Base-by-base conservation (phyloP, 2,797 vertebrate genomes). In the Cacajao melanocephalus region DNA sequence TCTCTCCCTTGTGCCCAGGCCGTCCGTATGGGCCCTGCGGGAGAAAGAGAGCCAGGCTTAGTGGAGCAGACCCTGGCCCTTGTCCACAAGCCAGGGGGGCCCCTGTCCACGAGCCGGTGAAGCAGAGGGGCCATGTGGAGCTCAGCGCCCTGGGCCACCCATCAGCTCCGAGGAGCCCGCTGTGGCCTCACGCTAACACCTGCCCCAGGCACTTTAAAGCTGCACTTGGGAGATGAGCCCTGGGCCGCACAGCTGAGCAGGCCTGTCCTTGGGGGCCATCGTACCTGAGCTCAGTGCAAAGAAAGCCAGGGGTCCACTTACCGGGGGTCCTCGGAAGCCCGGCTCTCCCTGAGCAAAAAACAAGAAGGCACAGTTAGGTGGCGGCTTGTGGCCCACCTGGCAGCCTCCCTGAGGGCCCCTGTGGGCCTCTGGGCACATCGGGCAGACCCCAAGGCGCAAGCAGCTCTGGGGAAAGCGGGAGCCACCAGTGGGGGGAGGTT, bases 1-100 rank as follows among this genome's bases (percentile, higher is more conserved):
- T 99, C 98, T 99, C 99, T 85, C 99, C 99, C 96, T 99, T 99
- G 72, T 98, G 93, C 79, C 99, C 99, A 20, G 97, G 95, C 46
- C 97, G 98, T 39, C 99, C 99, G 0, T 98, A 58, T 0, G 98
- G 98, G 33, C 99, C 99, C 99, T 99, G 96, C 7, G n/a, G 28
- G 19, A 75, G 8, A 28, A 33, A 22, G 12, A 17, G 4, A 4
- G 5, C 22, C 15, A 0, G 6, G 0, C 46, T 36, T 55, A 7
- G 50, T 64, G 4, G 48, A 14, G 48, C 33, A 50, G 78, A 10
- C 30, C 61, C 61, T 0, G 0, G 61, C 30, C 61, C 15, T 64
- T n/a, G 7, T 8, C 30, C 61, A 33, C 7, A 7, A 33, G 61
- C 15, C 15, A 3, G 28, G 30, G 61, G 61, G 14, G 3, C 14